Evolutionary conservation across 1,140 invertebrate species (phyloP).

Genomic region (Drosophila parvula): DNA sequence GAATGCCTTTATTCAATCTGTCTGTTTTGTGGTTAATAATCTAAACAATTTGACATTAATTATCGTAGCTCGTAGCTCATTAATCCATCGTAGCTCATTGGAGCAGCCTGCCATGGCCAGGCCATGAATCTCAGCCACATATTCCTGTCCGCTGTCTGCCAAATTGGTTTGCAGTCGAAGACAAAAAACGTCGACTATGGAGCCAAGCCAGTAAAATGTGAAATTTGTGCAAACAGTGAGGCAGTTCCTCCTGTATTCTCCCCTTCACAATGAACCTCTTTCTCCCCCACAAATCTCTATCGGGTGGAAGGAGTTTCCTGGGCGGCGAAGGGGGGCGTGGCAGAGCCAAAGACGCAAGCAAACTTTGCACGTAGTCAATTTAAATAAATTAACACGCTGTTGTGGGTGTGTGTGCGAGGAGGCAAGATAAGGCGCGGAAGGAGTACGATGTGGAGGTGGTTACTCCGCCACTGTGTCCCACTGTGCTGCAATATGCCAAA

Average conservation of each 20-base stretch:
- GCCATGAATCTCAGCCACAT: constrained; percentile 58
- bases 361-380: constrained; percentile 81
- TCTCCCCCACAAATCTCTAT: constrained; percentile 8
- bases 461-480: constrained; percentile 38
- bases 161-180: constrained; percentile 78
- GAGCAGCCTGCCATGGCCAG: constrained; percentile 15
- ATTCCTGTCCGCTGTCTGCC: constrained; percentile 58
- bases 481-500: constrained; percentile 79
- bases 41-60: no score
- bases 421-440: constrained; percentile 26
- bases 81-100: constrained; percentile 26
- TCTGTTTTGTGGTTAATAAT: background rate
- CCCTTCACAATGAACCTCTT: background rate
- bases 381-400: constrained; percentile 81
- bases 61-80: no score
- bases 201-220: constrained; percentile 69
- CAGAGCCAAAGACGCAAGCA: constrained; percentile 54
- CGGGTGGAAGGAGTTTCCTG: constrained; percentile 1
- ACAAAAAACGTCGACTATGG: constrained; percentile 65
- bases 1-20: rapidly evolving
- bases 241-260: background rate
- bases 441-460: constrained; percentile 25
- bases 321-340: constrained; percentile 23
- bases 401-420: constrained; percentile 34
- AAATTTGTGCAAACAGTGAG: constrained; percentile 79